Percentiles rank a stretch among this genome's conserved stretches.
Conservation (phyloP, 1,140 invertebrate species). For the Drosophila erecta region DNA sequence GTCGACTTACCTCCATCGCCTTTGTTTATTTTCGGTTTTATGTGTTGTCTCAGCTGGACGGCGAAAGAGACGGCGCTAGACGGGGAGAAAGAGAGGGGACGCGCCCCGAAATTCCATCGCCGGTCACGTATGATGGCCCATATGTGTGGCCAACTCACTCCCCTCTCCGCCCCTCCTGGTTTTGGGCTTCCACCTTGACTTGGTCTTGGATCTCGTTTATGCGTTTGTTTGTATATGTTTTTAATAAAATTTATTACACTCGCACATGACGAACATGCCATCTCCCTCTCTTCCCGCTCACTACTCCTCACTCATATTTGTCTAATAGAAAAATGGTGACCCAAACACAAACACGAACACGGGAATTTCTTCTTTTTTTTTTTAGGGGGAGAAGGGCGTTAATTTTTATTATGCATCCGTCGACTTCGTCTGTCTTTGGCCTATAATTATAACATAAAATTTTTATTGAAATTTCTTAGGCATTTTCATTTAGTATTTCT, state of each 20-base stretch:
- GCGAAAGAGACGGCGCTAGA: background rate
- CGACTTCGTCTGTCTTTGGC: conserved; percentile 31
- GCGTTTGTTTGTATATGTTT: conserved; percentile 59
- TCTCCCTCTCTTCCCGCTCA: background rate
- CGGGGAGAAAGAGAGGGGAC: background rate
- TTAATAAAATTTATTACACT: conserved; percentile 80
- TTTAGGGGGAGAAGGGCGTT: conserved; percentile 3
- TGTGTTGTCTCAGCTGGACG: conserved; percentile 72
- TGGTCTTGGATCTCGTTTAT: conserved; percentile 37
- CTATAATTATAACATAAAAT: conserved; percentile 75
- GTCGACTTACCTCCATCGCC: conserved; percentile 10
- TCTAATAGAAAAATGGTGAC: conserved; percentile 77
- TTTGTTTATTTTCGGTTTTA: conserved; percentile 68
- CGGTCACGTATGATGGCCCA: conserved; percentile 78
- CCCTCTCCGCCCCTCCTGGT: background rate
- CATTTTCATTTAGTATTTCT: conserved; percentile 53
- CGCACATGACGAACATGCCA: conserved; percentile 59
- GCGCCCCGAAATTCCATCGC: conserved; percentile 41
- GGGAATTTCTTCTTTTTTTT: background rate
- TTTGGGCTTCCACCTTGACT: conserved; percentile 26
- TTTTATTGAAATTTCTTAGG: conserved; percentile 70
- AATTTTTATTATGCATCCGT: conserved; percentile 59
- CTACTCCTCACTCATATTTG: conserved; percentile 47
- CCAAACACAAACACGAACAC: conserved; percentile 13
- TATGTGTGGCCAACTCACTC: conserved; percentile 46